phyloP scores from a whole-genome alignment of 1,140 invertebrate genomes.

The Cecropterus lyciades region DNA sequence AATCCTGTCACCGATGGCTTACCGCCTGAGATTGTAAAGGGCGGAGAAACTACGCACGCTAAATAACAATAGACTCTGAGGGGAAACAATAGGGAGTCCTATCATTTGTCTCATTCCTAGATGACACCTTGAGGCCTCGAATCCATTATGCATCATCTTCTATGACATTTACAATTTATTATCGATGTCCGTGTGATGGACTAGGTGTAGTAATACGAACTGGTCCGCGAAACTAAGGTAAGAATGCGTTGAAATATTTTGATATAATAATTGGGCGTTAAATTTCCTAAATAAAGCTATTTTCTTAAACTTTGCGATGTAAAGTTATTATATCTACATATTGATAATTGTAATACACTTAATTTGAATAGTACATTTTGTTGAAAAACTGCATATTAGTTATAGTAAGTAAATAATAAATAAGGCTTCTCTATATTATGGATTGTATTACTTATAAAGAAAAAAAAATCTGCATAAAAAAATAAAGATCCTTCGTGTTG shows the following conservation, averaged over 20 bases:
- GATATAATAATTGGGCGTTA: not conserved
- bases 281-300: too few relatives aligned
- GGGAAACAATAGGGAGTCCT: conserved; percentile 34
- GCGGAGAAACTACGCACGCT: conserved; percentile 11
- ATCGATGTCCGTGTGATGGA: conserved; percentile 58
- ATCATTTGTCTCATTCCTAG: conserved; percentile 34
- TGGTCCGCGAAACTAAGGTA: conserved; percentile 18
- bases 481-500: too few relatives aligned
- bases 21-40: conserved; percentile 11
- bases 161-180: conserved; percentile 72
- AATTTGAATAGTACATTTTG: too few relatives aligned
- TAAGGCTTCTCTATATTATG: too few relatives aligned
- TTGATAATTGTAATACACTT: too few relatives aligned
- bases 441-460: too few relatives aligned
- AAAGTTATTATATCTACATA: too few relatives aligned
- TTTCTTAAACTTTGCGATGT: too few relatives aligned
- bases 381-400: too few relatives aligned
- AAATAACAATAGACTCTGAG: conserved; percentile 25
- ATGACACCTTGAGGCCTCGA: conserved; percentile 53
- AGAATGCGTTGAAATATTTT: not conserved
- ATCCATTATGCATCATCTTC: conserved; percentile 68
- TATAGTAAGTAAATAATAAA: too few relatives aligned
- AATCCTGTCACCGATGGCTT: conserved; percentile 17
- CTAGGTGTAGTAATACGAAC: conserved; percentile 46
- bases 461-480: too few relatives aligned